These are phyloP conservation scores for Drosophila ambigua DNA, from an alignment of 1,140 invertebrate species.

Conservation along the genomic window DNA sequence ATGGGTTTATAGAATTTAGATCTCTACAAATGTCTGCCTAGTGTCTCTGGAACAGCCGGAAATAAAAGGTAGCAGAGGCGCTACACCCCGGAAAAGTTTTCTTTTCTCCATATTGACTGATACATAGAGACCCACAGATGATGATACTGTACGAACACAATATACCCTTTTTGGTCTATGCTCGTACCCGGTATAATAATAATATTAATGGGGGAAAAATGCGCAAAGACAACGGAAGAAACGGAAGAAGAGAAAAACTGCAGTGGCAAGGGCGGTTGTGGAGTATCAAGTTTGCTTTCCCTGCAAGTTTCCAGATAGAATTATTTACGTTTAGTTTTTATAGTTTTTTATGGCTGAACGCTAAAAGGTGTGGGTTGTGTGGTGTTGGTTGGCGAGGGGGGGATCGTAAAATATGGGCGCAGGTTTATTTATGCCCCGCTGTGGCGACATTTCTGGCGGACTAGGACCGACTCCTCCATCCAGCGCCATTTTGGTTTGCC, in stretches of 20 bases:
- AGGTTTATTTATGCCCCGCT: conserved; percentile 75
- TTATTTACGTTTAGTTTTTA: conserved; percentile 82
- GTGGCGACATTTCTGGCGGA: conserved; percentile 60
- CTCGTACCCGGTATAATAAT: conserved; percentile 41
- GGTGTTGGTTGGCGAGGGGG: conserved; percentile 16
- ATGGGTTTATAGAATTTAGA: no score
- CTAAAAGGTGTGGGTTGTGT: conserved; percentile 7
- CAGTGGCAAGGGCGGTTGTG: neutral
- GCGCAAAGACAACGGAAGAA: conserved; percentile 43
- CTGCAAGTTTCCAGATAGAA: conserved; percentile 62
- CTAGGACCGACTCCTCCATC: conserved; percentile 7
- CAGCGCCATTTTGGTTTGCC: conserved; percentile 19
- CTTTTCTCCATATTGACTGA: no score
- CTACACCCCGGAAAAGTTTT: no score
- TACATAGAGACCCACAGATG: no score
- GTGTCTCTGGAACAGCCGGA: no score
- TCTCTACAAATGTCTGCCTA: no score
- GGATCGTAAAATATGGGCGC: conserved; percentile 78
- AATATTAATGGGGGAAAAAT: conserved; percentile 80
- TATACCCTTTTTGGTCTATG: no score
- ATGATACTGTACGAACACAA: no score
- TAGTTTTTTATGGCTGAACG: conserved; percentile 66
- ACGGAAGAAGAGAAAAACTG: neutral
- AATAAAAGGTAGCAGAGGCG: no score
- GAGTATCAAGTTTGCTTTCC: conserved; percentile 52